These are phyloP conservation scores for Callosobruchus maculatus DNA, from an alignment of 2,888 invertebrate genomes.

Conservation along the genomic window DNA sequence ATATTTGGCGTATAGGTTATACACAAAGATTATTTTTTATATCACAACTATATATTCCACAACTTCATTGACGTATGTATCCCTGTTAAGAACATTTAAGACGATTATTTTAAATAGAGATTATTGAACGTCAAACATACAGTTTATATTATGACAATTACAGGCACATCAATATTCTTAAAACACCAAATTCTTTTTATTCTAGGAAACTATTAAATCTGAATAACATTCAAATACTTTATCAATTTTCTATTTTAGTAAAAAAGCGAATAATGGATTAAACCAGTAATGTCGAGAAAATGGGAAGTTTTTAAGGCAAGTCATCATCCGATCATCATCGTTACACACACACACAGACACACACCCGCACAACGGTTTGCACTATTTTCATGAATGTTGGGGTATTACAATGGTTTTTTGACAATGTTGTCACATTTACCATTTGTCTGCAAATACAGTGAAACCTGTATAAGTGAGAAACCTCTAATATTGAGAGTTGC, in stretches of 20 bases:
- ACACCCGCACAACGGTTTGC: too few relatives aligned
- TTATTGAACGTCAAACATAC: constrained; percentile 38
- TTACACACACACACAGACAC: too few relatives aligned
- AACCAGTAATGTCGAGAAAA: background rate
- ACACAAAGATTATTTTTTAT: constrained; percentile 37
- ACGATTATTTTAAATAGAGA: constrained; percentile 32
- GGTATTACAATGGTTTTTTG: too few relatives aligned
- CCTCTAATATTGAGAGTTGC: too few relatives aligned
- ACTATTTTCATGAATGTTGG: too few relatives aligned
- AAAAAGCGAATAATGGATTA: background rate
- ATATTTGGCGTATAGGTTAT: constrained; percentile 18
- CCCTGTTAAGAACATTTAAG: constrained; percentile 35
- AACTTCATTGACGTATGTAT: constrained; percentile 40
- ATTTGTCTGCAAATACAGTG: too few relatives aligned
- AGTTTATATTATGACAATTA: constrained; percentile 38
- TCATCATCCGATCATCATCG: too few relatives aligned
- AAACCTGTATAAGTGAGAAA: too few relatives aligned
- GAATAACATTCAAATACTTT: background rate
- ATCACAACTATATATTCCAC: constrained; percentile 43
- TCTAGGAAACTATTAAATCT: background rate
- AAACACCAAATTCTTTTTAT: constrained; percentile 12
- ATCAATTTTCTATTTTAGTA: background rate
- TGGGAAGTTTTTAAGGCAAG: background rate
- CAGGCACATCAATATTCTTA: constrained; percentile 40
- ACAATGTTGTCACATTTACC: too few relatives aligned